Conservation (phyloP, 2,797 vertebrate species). For the Coendou prehensilis region DNA sequence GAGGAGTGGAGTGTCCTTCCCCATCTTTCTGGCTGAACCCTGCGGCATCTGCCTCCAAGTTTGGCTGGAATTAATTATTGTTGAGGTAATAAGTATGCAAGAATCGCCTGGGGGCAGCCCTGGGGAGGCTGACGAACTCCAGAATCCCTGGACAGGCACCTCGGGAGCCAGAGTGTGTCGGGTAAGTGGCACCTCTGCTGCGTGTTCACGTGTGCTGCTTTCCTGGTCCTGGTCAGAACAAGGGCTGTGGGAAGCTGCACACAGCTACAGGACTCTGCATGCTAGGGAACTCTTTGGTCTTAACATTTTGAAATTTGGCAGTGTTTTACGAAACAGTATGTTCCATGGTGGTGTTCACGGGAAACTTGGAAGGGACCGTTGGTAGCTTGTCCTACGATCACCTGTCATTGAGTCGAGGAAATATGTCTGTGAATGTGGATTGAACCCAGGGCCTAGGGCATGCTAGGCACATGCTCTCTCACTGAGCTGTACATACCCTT, state of each 20-base stretch:
- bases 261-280: background rate
- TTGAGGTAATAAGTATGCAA: background rate
- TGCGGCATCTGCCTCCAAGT: background rate
- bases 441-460: background rate
- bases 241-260: background rate
- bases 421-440: background rate
- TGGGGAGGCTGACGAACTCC: background rate
- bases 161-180: background rate
- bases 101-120: background rate
- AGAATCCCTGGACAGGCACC: background rate
- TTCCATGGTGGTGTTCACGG: background rate
- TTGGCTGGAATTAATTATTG: slow-evolving; percentile 40
- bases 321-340: slow-evolving; percentile 48
- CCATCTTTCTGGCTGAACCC: background rate
- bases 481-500: background rate
- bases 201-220: background rate
- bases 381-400: background rate
- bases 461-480: too few relatives aligned
- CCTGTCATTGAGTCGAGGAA: slow-evolving; percentile 35
- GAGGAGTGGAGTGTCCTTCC: background rate
- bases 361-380: background rate
- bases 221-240: background rate
- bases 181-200: background rate
- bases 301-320: slow-evolving; percentile 28
- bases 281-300: background rate